Conservation (phyloP, 1,140 invertebrate species). For the Drosophila aff. region DNA sequence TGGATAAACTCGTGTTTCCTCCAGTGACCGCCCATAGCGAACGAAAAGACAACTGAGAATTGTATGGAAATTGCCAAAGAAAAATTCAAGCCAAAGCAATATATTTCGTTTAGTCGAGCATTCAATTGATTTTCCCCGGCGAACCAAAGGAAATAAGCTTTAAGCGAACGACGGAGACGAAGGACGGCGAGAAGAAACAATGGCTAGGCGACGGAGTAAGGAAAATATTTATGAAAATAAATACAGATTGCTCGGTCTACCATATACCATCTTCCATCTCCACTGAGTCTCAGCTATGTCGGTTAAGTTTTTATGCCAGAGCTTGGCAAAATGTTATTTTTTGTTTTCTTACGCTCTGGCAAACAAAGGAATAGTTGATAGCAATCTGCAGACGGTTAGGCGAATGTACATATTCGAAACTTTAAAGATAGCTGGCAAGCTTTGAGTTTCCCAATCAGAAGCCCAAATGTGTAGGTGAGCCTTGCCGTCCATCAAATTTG, state of each 20-base stretch:
- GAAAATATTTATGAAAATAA: conserved; percentile 56
- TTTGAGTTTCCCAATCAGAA: conserved; percentile 3
- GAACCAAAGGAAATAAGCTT: conserved; percentile 41
- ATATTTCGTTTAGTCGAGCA: conserved; percentile 54
- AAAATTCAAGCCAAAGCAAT: conserved; percentile 50
- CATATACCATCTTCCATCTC: conserved; percentile 9
- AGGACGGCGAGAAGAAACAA: conserved; percentile 17
- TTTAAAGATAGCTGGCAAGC: conserved; percentile 30
- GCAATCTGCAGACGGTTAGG: conserved; percentile 49
- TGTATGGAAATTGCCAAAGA: conserved; percentile 42
- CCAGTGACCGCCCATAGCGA: background rate
- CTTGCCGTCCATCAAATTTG: conserved; percentile 1
- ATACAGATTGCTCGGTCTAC: conserved; percentile 30
- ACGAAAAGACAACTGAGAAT: conserved; percentile 22
- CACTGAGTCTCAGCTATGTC: conserved; percentile 37
- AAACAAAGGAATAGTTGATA: conserved; percentile 57
- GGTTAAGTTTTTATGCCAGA: conserved; percentile 45
- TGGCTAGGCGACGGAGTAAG: conserved; percentile 18
- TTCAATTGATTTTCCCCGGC: conserved; percentile 56
- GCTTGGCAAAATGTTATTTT: conserved; percentile 49
- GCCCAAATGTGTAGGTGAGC: background rate
- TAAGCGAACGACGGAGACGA: background rate
- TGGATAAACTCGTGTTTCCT: conserved; percentile 27
- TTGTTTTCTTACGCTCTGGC: conserved; percentile 51
- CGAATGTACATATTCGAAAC: conserved; percentile 25